phyloP scores from a whole-genome alignment of 2,888 invertebrate genomes.

The Tridacna gigas region DNA sequence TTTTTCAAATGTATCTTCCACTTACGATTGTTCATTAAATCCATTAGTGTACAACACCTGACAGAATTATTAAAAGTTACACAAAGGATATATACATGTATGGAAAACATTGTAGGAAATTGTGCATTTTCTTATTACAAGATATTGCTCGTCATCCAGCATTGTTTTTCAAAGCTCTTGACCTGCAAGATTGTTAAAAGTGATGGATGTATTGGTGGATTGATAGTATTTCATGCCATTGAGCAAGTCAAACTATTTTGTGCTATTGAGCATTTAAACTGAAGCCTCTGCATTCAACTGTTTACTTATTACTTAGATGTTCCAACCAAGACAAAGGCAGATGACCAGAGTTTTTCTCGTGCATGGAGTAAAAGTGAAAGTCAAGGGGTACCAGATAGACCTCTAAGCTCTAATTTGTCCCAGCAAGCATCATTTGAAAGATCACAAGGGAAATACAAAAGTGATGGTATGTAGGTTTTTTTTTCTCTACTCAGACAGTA shows the following conservation, averaged over 20 bases:
- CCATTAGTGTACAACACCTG: too few species aligned
- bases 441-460: conserved; percentile 74
- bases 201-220: too few species aligned
- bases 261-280: neutral
- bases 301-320: conserved; percentile 10
- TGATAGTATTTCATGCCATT: too few species aligned
- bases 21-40: too few species aligned
- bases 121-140: too few species aligned
- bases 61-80: too few species aligned
- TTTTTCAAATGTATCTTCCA: too few species aligned
- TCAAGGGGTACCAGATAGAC: conserved; percentile 53
- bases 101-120: too few species aligned
- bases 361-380: conserved; percentile 80
- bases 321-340: conserved; percentile 59
- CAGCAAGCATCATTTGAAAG: conserved; percentile 75
- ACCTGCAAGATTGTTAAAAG: too few species aligned
- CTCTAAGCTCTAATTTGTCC: conserved; percentile 56
- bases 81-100: too few species aligned
- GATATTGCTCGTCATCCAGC: too few species aligned
- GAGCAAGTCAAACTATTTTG: neutral
- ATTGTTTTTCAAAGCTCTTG: too few species aligned
- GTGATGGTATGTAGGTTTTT: conserved; percentile 75
- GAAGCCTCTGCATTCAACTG: neutral
- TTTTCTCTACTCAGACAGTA: neutral
- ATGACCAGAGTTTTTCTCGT: conserved; percentile 78